A percentile compares a stretch with the other conserved stretches of the same genome.
These are phyloP conservation scores for Muscidifurax raptorellus DNA, from an alignment of 1,140 invertebrate species.

Conservation along the genomic window DNA sequence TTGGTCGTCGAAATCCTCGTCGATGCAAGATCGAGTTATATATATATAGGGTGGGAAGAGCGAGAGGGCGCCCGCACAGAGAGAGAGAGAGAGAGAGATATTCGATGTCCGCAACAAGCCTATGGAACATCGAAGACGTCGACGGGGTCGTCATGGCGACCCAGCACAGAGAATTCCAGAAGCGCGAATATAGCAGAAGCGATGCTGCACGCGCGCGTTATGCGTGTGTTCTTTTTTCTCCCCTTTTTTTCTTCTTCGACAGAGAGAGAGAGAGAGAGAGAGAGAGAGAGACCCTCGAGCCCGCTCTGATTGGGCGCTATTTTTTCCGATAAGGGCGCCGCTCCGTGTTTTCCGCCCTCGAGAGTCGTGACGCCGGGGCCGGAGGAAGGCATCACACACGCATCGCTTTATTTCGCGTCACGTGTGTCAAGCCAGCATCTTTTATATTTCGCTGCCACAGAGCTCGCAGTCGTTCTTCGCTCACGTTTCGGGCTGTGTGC, in stretches of 20 bases:
- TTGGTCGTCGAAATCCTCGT: conserved; percentile 45
- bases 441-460: not conserved
- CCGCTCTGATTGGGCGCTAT: conserved; percentile 73
- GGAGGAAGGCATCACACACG: not conserved
- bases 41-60: too few species aligned
- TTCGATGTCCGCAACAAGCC: not conserved
- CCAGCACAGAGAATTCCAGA: conserved; percentile 68
- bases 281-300: conserved; percentile 54
- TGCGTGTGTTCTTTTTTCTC: not conserved
- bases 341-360: conserved; percentile 58
- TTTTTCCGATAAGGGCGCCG: conserved; percentile 72
- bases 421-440: conserved; percentile 18
- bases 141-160: conserved; percentile 72
- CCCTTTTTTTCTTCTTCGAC: conserved; percentile 27
- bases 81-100: conserved; percentile 46
- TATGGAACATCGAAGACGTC: conserved; percentile 49
- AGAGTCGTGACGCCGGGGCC: not conserved
- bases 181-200: conserved; percentile 50
- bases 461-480: conserved; percentile 30
- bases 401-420: conserved; percentile 33
- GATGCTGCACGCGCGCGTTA: not conserved
- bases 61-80: not conserved
- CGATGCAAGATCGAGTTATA: conserved; percentile 57
- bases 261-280: conserved; percentile 37
- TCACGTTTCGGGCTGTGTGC: not conserved